These are phyloP conservation scores for Dolomedes plantarius DNA, from an alignment of 2,888 invertebrate genomes.

Conservation along the genomic window DNA sequence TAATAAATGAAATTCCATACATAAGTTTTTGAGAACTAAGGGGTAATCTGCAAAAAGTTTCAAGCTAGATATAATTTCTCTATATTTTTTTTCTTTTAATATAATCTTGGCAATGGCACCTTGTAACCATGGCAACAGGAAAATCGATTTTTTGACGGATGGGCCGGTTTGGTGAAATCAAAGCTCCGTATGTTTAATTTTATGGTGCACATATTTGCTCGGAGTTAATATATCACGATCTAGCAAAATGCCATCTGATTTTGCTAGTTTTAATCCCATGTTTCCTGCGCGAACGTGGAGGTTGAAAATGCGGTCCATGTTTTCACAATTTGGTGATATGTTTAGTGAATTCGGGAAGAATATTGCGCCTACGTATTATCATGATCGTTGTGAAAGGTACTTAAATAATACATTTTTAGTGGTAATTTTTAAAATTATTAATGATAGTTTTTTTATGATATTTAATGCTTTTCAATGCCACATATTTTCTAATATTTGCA, in stretches of 20 bases:
- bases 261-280: slow-evolving; percentile 60
- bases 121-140: no score
- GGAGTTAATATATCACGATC: neutral
- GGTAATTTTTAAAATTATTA: neutral
- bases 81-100: no score
- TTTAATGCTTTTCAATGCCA: neutral
- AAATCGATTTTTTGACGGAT: no score
- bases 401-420: slow-evolving; percentile 40
- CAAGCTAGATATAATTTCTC: no score
- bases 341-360: slow-evolving; percentile 97
- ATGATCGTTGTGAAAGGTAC: slow-evolving; percentile 96
- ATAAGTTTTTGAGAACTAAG: no score
- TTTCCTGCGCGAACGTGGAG: slow-evolving; percentile 76
- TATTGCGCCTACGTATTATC: slow-evolving; percentile 96
- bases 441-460: slow-evolving; percentile 50
- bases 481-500: neutral
- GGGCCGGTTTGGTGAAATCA: no score
- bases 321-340: slow-evolving; percentile 88
- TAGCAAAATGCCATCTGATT: slow-evolving; percentile 58
- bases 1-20: no score
- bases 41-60: no score
- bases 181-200: no score
- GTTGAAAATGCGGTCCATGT: slow-evolving; percentile 75
- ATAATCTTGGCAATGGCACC: no score
- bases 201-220: no score